A percentile compares a stretch with the other conserved stretches of the same genome.
phyloP scores from a whole-genome alignment of 2,888 invertebrate genomes.

The Notodonta ziczac region DNA sequence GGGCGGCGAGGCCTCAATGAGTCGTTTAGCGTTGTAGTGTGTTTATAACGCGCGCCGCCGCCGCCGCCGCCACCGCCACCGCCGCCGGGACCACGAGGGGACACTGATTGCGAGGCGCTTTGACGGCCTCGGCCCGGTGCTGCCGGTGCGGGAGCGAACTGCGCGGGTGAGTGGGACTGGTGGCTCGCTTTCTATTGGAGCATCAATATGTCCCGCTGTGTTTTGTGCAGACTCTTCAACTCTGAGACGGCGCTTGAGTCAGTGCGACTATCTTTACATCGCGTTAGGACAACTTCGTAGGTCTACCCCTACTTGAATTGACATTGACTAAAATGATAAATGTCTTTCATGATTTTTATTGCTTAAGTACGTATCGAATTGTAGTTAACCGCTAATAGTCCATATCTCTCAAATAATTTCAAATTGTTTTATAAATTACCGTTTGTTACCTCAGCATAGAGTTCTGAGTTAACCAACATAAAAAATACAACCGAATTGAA shows the following conservation, averaged over 20 bases:
- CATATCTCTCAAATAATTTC: too few relatives aligned
- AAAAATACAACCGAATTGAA: too few relatives aligned
- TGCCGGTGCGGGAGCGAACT: background rate
- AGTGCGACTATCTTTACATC: background rate
- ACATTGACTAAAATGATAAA: too few relatives aligned
- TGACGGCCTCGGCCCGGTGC: background rate
- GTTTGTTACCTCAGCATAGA: too few relatives aligned
- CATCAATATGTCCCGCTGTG: background rate
- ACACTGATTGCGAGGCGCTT: conserved; percentile 7
- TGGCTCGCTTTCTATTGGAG: background rate
- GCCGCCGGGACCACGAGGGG: conserved; percentile 4
- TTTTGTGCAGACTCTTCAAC: background rate
- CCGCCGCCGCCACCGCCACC: too few relatives aligned
- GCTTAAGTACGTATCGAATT: too few relatives aligned
- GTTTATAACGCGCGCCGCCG: background rate
- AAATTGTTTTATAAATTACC: too few relatives aligned
- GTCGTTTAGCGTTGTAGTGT: conserved; percentile 4
- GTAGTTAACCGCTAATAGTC: too few relatives aligned
- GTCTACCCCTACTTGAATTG: too few relatives aligned
- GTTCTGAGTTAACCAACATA: too few relatives aligned
- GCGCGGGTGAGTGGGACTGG: background rate
- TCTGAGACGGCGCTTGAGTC: background rate
- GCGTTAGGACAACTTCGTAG: too few relatives aligned
- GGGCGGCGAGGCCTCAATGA: conserved; percentile 1
- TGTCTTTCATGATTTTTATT: too few relatives aligned